Percentiles rank a stretch among this genome's conserved stretches.
phyloP scores from a whole-genome alignment of 2,797 vertebrate species.

The Paramormyrops hopkinsi region DNA sequence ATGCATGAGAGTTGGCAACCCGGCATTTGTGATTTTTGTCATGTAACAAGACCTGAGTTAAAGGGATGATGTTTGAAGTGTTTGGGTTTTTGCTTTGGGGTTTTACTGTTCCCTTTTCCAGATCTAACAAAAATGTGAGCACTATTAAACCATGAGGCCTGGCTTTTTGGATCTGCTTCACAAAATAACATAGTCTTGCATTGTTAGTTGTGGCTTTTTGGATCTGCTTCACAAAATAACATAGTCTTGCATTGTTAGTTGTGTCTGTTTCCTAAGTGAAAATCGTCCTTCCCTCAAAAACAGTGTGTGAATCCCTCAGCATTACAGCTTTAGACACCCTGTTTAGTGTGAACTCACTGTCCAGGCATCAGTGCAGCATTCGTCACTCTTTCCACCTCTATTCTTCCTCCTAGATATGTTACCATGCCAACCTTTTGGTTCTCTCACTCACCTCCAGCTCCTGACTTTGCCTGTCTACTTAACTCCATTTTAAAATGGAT shows the following conservation, averaged over 20 bases:
- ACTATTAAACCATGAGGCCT: background rate
- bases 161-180: background rate
- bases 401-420: conserved; percentile 22
- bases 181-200: background rate
- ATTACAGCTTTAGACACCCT: background rate
- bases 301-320: background rate
- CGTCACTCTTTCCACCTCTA: background rate
- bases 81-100: background rate
- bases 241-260: background rate
- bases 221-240: background rate
- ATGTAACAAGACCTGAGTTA: background rate
- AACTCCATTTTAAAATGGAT: conserved; percentile 11
- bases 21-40: background rate
- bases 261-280: background rate
- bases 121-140: background rate
- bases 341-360: conserved; percentile 9
- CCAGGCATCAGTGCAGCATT: background rate
- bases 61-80: background rate
- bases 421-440: conserved; percentile 23
- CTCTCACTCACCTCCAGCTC: conserved; percentile 17
- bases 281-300: background rate
- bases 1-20: background rate
- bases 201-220: background rate
- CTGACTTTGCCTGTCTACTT: background rate
- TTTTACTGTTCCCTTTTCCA: background rate